phyloP scores from a whole-genome alignment of 2,113 vertebrate species.

The Notarius quadriscutis region DNA sequence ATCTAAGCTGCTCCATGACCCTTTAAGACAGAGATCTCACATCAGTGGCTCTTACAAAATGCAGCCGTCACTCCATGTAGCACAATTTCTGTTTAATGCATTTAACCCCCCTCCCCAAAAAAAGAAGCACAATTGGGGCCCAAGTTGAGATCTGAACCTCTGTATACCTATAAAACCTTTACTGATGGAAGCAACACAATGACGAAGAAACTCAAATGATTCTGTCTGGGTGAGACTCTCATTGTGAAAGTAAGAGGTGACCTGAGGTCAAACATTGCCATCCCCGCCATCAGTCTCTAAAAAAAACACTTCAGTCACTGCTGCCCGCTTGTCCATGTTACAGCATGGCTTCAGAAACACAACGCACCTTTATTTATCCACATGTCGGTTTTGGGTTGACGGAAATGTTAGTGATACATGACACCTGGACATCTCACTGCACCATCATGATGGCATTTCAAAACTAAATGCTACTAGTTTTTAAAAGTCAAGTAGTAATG shows the following conservation, averaged over 20 bases:
- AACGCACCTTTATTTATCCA: neutral
- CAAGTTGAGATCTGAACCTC: neutral
- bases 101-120: neutral
- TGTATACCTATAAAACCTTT: neutral
- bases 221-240: slow-evolving; percentile 18
- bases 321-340: neutral
- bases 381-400: neutral
- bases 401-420: slow-evolving; percentile 3
- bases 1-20: slow-evolving; percentile 50
- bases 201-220: slow-evolving; percentile 1
- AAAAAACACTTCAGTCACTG: neutral
- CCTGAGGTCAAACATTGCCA: slow-evolving; percentile 39
- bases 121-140: neutral
- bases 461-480: neutral
- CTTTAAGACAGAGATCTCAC: slow-evolving; percentile 36
- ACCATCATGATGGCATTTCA: neutral
- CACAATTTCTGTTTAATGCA: slow-evolving; percentile 72
- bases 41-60: slow-evolving; percentile 55
- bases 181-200: slow-evolving; percentile 18
- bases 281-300: neutral
- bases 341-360: slow-evolving; percentile 28
- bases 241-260: slow-evolving; percentile 34
- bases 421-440: slow-evolving; percentile 10
- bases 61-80: slow-evolving; percentile 66
- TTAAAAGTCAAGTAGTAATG: neutral